Percentiles rank a stretch among this genome's conserved stretches.
Evolutionary conservation across 2,888 invertebrate species (phyloP).

Genomic region (Adela reaumurella): DNA sequence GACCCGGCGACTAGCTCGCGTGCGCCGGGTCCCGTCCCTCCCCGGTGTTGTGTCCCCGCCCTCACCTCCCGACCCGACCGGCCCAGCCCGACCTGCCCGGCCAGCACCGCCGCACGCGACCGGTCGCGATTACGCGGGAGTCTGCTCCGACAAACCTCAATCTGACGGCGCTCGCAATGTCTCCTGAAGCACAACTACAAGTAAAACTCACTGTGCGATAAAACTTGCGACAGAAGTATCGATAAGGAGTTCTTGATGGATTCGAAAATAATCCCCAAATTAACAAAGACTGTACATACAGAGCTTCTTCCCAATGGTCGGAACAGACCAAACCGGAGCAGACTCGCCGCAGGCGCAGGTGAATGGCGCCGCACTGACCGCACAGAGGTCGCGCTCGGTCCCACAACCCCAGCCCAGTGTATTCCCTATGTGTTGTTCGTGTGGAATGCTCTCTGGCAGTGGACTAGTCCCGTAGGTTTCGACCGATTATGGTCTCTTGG

Average conservation of each 20-base stretch:
- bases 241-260: no score
- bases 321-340: neutral
- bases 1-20: neutral
- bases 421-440: neutral
- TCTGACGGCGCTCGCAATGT: no score
- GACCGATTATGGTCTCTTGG: neutral
- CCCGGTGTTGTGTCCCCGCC: neutral
- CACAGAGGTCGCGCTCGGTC: neutral
- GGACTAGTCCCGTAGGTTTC: neutral
- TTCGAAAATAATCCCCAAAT: no score
- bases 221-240: no score
- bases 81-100: no score
- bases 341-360: neutral
- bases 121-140: neutral
- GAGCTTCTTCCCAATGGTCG: no score
- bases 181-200: no score
- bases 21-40: neutral
- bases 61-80: neutral
- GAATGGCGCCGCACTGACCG: neutral
- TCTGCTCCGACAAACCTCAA: no score
- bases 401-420: neutral
- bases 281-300: no score
- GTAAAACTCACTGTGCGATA: no score
- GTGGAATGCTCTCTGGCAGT: neutral
- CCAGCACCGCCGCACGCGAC: neutral